These are phyloP conservation scores for Cherax quadricarinatus DNA, from an alignment of 1,140 invertebrate genomes.

Conservation along the genomic window DNA sequence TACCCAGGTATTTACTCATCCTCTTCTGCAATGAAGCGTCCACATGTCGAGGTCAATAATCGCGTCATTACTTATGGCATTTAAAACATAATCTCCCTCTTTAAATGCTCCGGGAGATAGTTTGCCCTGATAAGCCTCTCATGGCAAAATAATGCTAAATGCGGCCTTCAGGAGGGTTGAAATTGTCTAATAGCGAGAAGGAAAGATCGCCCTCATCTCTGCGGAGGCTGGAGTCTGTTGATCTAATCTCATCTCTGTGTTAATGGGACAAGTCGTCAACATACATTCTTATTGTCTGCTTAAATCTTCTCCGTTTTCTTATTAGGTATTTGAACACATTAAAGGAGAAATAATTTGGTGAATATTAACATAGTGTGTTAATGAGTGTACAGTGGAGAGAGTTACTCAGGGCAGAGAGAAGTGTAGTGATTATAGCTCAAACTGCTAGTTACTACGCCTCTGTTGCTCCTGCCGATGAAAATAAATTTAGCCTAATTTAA, in stretches of 20 bases:
- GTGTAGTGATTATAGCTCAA: too few species aligned
- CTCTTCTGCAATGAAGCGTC: constrained; percentile 7
- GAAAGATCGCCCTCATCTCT: not conserved
- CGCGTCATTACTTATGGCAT: constrained; percentile 33
- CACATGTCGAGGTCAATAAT: not conserved
- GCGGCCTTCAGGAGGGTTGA: not conserved
- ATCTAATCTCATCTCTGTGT: not conserved
- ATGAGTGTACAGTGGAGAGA: too few species aligned
- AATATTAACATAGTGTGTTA: too few species aligned
- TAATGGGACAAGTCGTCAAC: constrained; percentile 43
- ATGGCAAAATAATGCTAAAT: constrained; percentile 23
- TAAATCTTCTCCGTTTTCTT: constrained; percentile 1
- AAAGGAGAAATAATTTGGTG: not conserved
- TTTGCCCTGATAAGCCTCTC: constrained; percentile 29
- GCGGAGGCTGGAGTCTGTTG: not conserved
- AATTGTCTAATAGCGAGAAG: not conserved
- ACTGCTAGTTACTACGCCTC: too few species aligned
- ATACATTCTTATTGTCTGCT: constrained; percentile 20
- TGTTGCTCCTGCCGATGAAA: too few species aligned
- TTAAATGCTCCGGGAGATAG: constrained; percentile 38
- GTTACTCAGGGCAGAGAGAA: too few species aligned
- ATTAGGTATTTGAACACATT: not conserved
- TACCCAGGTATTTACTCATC: not conserved
- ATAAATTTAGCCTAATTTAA: too few species aligned
- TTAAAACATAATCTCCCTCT: constrained; percentile 49